These are phyloP conservation scores for Uria aalge DNA, from an alignment of 2,113 vertebrate genomes.

Conservation along the genomic window DNA sequence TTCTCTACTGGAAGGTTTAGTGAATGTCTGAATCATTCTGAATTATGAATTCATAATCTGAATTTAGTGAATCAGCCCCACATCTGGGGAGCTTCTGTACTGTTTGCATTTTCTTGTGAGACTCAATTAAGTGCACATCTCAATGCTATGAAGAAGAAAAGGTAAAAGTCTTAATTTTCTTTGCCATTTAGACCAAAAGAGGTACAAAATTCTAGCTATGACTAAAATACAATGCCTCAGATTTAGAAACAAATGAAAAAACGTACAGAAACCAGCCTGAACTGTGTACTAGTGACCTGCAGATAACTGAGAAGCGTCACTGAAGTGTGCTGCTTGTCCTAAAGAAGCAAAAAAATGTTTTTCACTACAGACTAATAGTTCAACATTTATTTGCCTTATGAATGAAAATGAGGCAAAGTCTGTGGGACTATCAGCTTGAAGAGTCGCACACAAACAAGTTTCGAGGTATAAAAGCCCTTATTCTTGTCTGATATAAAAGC, in stretches of 20 bases:
- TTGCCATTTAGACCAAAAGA: not conserved
- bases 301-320: not conserved
- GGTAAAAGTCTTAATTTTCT: not conserved
- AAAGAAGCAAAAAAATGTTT: not conserved
- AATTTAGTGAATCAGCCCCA: not conserved
- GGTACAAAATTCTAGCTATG: not conserved
- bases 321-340: not conserved
- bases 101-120: not conserved
- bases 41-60: no score
- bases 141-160: not conserved
- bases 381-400: not conserved
- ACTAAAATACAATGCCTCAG: not conserved
- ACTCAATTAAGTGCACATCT: not conserved
- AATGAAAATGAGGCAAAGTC: not conserved
- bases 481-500: not conserved
- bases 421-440: not conserved
- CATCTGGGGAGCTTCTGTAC: not conserved
- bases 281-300: not conserved
- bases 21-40: not conserved
- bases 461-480: not conserved
- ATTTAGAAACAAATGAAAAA: not conserved
- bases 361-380: not conserved
- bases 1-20: not conserved
- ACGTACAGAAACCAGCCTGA: accelerated
- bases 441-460: not conserved